Evolutionary conservation across 2,888 invertebrate species (phyloP).

Genomic region (Operophtera brumata): DNA sequence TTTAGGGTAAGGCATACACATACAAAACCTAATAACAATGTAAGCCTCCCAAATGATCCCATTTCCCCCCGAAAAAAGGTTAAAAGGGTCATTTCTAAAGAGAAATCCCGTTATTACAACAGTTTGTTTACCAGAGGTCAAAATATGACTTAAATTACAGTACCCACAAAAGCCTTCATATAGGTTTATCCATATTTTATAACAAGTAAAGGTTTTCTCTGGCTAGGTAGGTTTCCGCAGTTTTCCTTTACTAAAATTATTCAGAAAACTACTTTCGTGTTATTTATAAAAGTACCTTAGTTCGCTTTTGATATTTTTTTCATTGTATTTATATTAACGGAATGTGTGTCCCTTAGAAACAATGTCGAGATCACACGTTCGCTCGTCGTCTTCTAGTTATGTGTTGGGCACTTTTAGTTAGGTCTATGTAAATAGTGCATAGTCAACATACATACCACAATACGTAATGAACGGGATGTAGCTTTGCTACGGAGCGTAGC

Average conservation of each 20-base stretch:
- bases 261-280: background rate
- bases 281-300: too few species aligned
- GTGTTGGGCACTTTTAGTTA: too few species aligned
- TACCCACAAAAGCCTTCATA: constrained; percentile 23
- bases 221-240: background rate
- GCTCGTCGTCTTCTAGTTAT: too few species aligned
- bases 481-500: too few species aligned
- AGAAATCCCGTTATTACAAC: constrained; percentile 52
- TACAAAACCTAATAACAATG: constrained; percentile 54
- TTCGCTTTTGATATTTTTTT: too few species aligned
- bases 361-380: too few species aligned
- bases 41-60: constrained; percentile 53
- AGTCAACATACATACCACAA: too few species aligned
- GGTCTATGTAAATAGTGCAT: too few species aligned
- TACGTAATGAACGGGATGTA: too few species aligned
- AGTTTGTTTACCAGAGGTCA: constrained; percentile 47
- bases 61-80: constrained; percentile 53
- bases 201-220: constrained; percentile 1
- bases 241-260: background rate
- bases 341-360: too few species aligned
- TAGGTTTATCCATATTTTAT: constrained; percentile 4
- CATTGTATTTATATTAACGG: too few species aligned
- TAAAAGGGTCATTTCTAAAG: constrained; percentile 52
- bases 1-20: constrained; percentile 43
- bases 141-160: constrained; percentile 47